These are phyloP conservation scores for Hypothenemus hampei DNA, from an alignment of 1,140 invertebrate genomes.

Conservation along the genomic window DNA sequence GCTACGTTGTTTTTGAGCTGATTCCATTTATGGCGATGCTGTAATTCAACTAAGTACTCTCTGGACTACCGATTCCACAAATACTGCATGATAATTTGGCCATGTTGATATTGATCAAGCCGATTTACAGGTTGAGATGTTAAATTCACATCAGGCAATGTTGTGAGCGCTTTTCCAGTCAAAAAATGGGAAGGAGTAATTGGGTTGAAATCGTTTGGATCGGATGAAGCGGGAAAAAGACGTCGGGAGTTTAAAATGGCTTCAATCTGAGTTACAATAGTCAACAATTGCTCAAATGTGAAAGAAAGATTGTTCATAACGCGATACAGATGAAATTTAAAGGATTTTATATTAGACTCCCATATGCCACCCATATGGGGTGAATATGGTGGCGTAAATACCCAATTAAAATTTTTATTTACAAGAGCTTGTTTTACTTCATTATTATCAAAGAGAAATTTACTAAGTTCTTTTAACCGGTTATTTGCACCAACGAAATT, in stretches of 20 bases:
- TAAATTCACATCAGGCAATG: no score
- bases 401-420: constrained; percentile 15
- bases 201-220: constrained; percentile 26
- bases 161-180: constrained; percentile 26
- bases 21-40: no score
- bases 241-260: constrained; percentile 28
- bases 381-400: constrained; percentile 11
- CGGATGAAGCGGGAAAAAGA: constrained; percentile 15
- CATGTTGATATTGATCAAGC: no score
- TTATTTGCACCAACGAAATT: constrained; percentile 40
- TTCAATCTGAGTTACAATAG: constrained; percentile 31
- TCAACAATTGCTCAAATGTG: constrained; percentile 33
- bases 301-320: constrained; percentile 23
- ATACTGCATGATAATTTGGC: no score
- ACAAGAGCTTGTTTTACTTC: neutral
- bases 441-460: constrained; percentile 4
- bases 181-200: constrained; percentile 34
- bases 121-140: no score
- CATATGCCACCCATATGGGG: constrained; percentile 38
- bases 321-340: constrained; percentile 41
- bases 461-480: constrained; percentile 11
- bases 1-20: no score
- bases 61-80: no score
- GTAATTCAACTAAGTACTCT: no score
- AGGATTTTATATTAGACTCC: constrained; percentile 33